A percentile compares a stretch with the other conserved stretches of the same genome.
phyloP scores from a whole-genome alignment of 2,113 vertebrate genomes.

The Grus americana region DNA sequence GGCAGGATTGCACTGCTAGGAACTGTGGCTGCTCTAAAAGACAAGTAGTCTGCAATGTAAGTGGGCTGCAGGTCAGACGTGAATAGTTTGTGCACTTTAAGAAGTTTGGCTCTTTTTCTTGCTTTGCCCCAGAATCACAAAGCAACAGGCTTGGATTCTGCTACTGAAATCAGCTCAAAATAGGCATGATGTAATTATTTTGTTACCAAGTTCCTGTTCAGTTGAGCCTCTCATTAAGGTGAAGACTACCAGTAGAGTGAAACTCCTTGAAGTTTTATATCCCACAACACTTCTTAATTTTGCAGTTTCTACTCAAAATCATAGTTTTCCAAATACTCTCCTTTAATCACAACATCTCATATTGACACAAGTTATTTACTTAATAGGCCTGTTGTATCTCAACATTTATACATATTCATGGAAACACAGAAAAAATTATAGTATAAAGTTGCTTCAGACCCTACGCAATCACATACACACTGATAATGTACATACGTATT shows the following conservation, averaged over 20 bases:
- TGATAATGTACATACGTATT: conserved; percentile 31
- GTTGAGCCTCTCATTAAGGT: not conserved
- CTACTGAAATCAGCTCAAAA: not conserved
- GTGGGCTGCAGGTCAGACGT: not conserved
- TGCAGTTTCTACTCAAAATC: not conserved
- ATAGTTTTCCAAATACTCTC: not conserved
- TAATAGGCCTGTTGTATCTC: not conserved
- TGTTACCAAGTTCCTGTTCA: not conserved
- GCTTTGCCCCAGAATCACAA: not conserved
- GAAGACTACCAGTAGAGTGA: not conserved
- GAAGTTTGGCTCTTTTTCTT: not conserved
- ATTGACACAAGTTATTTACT: not conserved
- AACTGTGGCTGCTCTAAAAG: not conserved
- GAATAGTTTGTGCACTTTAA: not conserved
- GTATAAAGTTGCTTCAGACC: not conserved
- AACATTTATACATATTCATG: conserved; percentile 1
- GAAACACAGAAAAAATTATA: not conserved
- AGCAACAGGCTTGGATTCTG: not conserved
- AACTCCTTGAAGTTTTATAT: not conserved
- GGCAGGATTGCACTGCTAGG: not conserved
- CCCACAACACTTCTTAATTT: not conserved
- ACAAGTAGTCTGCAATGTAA: not conserved
- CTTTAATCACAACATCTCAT: not conserved
- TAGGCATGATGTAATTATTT: not conserved
- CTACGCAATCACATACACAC: not conserved